Conservation (phyloP, 1,140 invertebrate genomes). For the Macrotrachela quadricornifera region DNA sequence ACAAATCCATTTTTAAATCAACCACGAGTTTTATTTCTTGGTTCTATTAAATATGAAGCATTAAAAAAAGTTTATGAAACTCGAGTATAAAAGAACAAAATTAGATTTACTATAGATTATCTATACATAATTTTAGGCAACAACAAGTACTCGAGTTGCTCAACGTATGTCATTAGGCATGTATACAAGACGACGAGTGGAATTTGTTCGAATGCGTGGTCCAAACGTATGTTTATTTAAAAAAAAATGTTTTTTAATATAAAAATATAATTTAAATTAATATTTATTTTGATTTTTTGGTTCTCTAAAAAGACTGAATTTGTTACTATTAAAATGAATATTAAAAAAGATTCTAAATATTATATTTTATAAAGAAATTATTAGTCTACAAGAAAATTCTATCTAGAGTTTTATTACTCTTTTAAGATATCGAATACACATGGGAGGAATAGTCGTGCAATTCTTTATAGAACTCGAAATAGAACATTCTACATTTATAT, state of each 20-base stretch:
- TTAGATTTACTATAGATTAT: not conserved
- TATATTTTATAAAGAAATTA: no score
- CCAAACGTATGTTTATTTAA: constrained; percentile 33
- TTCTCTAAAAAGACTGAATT: no score
- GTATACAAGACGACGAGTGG: constrained; percentile 50
- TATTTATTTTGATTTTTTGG: no score
- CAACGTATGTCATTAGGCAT: constrained; percentile 83
- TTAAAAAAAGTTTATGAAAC: constrained; percentile 87
- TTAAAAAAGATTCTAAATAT: no score
- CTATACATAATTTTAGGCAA: constrained; percentile 45
- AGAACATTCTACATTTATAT: no score
- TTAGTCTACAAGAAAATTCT: no score
- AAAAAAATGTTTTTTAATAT: not conserved
- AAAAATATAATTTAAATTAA: no score
- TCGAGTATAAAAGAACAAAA: constrained; percentile 42
- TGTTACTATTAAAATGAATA: no score
- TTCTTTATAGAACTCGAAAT: no score
- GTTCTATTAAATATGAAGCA: constrained; percentile 86
- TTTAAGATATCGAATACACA: no score
- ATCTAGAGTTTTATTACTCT: no score
- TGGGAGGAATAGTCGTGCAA: no score
- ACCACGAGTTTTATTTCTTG: constrained; percentile 65
- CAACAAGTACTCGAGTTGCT: constrained; percentile 73
- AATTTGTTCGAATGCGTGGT: constrained; percentile 92
- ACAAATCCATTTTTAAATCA: constrained; percentile 48